phyloP scores from a whole-genome alignment of 2,113 vertebrate genomes.

The Tragelaphus imberbis region DNA sequence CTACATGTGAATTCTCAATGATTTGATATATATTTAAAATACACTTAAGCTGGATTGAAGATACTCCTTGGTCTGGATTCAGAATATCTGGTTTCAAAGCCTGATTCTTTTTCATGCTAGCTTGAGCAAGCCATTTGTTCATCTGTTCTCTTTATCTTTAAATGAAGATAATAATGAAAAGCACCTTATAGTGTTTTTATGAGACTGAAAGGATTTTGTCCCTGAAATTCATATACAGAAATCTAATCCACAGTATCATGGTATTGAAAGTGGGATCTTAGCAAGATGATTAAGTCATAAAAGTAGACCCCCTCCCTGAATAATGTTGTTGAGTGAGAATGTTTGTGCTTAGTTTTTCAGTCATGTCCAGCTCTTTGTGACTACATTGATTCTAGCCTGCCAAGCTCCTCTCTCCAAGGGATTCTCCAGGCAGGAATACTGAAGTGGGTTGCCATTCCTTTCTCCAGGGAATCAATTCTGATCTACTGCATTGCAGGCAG shows the following conservation, averaged over 20 bases:
- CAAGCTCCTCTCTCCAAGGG: neutral
- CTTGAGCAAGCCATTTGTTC: neutral
- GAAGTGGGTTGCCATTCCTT: neutral
- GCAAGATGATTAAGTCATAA: neutral
- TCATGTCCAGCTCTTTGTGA: neutral
- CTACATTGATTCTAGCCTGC: neutral
- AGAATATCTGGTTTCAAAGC: neutral
- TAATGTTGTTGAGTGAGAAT: neutral
- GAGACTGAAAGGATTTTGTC: neutral
- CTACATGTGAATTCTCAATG: neutral
- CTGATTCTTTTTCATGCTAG: neutral
- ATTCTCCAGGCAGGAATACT: neutral
- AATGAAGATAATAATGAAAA: neutral
- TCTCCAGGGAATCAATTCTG: neutral
- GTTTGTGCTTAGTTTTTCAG: neutral
- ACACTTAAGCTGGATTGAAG: neutral
- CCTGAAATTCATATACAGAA: neutral
- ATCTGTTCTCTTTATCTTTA: neutral
- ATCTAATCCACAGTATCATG: neutral
- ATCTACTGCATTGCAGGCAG: neutral
- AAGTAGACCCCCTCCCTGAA: neutral
- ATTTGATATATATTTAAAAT: neutral
- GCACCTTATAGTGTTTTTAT: neutral
- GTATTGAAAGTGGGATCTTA: neutral
- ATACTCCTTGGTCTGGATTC: neutral